Conservation (phyloP, 2,888 invertebrate genomes). For the Caenorhabditis angaria region DNA sequence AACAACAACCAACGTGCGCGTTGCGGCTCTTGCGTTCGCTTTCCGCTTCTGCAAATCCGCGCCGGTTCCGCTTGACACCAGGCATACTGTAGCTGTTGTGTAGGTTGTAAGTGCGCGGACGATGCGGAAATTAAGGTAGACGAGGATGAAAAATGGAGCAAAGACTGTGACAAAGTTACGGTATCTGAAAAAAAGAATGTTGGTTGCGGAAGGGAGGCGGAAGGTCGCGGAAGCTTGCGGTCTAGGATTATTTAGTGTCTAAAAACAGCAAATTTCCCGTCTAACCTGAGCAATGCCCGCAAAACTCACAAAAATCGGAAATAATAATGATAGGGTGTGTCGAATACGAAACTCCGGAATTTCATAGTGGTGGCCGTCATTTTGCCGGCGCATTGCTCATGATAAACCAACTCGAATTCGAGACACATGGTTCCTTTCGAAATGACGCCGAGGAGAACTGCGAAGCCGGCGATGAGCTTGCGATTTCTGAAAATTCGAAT, state of each 20-base stretch:
- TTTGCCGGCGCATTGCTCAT: conserved; percentile 55
- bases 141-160: conserved; percentile 68
- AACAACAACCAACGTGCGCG: conserved; percentile 67
- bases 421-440: conserved; percentile 63
- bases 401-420: conserved; percentile 61
- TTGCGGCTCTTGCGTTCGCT: conserved; percentile 64
- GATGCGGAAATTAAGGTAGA: conserved; percentile 63
- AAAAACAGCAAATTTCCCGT: background rate
- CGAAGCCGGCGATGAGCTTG: conserved; percentile 41
- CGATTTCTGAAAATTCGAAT: conserved; percentile 35
- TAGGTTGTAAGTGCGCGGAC: conserved; percentile 50
- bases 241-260: background rate
- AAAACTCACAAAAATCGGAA: conserved; percentile 50
- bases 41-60: conserved; percentile 36
- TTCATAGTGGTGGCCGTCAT: conserved; percentile 60
- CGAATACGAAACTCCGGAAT: conserved; percentile 60
- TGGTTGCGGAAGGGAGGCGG: conserved; percentile 49
- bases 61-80: conserved; percentile 26
- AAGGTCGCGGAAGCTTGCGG: conserved; percentile 18
- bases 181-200: conserved; percentile 44
- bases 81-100: conserved; percentile 32
- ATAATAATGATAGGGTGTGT: conserved; percentile 61
- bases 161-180: conserved; percentile 69
- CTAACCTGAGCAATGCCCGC: background rate
- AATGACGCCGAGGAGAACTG: conserved; percentile 63